Evolutionary conservation across 2,113 vertebrate species (phyloP), one percentile per base, ranked within the genome.

Genomic region (Neofelis nebulosa): DNA sequence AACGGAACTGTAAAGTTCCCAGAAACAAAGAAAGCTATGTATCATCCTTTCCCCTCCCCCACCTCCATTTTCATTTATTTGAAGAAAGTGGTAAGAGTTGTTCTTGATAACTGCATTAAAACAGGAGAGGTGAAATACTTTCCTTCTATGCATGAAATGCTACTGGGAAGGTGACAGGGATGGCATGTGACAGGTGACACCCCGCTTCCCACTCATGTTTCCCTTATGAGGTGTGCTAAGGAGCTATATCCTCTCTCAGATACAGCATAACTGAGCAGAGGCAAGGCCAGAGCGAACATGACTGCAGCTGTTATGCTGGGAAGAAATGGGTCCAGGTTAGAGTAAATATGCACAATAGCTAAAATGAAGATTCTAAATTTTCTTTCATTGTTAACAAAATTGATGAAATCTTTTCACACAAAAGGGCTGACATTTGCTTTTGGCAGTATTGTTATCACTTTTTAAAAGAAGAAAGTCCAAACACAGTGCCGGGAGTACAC

Each of bases 361-460:
- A 27, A 88, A 91, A 65, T 27, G 45, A 86, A 87, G 4, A 36
- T 31, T 73, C 21, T 69, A 0, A 69, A 7, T 92, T 73, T 68
- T 36, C 74, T 73, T 92, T 63, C 36, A 41, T 50, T 69, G 36
- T 73, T 93, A 76, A 66, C 61, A 89, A 68, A 69, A 48, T 13
- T 21, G 36, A 78, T 52, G 81, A 82, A 57, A 71, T 91, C 52
- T 74, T 93, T 83, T 61, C 76, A 91, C 25, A 68, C 33, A 23
- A 94, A 92, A 86, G 41, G 45, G 13, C 9, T 91, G 36, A 50
- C 66, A 41, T 92, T 92, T 74, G 52, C 7, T 79, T 96, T 94
- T 68, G 18, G 79, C 80, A 55, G 71, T 38, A 48, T 52, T 55
- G 3, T 38, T 66, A 33, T 16, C 23, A 68, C 27, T 48, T 92